Evolutionary conservation across 2,888 invertebrate species (phyloP), one percentile per base, ranked within the genome.

Genomic region (Gari tellinella): DNA sequence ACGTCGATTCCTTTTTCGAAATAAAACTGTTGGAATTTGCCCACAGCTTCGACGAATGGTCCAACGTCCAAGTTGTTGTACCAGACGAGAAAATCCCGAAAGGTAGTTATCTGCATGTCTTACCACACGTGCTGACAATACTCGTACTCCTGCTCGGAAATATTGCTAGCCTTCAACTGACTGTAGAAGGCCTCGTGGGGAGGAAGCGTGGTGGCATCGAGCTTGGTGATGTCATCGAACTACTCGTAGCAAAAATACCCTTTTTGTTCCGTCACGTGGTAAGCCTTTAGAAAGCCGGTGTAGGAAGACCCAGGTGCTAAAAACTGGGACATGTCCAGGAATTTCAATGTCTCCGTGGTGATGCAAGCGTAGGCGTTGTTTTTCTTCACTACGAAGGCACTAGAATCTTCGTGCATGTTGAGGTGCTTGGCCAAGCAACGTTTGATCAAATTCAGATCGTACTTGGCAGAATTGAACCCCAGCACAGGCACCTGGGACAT

Each of bases 51-150:
- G n/a, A 81, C 64, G 46, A 83, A 77, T 2, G 79, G 72, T 8
- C 21, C 51, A 5, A 82, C 75, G 38, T 77, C 82, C 38, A 68
- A 51, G 56, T 75, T 77, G 49, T 80, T 82, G 45, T 82, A 81
- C 73, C 80, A 84, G 1, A 60, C 64, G 2, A 83, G 63, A 55
- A 80, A 83, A 45, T 83, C 80, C 17, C 46, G n/a, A 43, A 81
- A 67, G 2, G 68, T 74, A 0, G 21, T 55, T 80, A 83, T 83
- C 10, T 58, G 12, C 15, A 65, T 43, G n/a, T 75, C 41, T 8
- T 46, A 38, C 81, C 83, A 81, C 8, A 82, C 60, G 2, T 51
- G 15, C 17, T 60, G 60, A 38, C 60, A 72, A 19, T 48, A 37
- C n/a, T 46, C 26, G 46, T 61, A 72, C 8, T 55, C 56, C 48